Evolutionary conservation across 2,797 vertebrate species (phyloP), one percentile per base, ranked within the genome.

Genomic region (Crenichthys baileyi): DNA sequence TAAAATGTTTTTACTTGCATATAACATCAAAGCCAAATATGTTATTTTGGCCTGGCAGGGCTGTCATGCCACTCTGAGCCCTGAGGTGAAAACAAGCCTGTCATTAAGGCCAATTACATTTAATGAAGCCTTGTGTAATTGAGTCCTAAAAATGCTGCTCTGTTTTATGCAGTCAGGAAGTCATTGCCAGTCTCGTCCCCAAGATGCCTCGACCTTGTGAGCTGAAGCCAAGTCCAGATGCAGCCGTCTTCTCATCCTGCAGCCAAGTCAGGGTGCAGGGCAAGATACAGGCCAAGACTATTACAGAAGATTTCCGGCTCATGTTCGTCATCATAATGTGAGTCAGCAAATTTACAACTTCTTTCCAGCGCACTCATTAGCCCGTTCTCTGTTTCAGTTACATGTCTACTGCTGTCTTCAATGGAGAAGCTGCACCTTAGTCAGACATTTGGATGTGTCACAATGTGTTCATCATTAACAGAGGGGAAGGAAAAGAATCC

Each of bases 81-180:
- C 79, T 29, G 58, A 82, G 87, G 83, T 78, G 79, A 89, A 77
- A 79, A 72, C 77, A 81, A 87, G 76, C 83, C 81, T 91, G 91
- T 90, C 81, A 95, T 95, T 92, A 93, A 71, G 58, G 79, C 31
- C 85, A 91, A 93, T 95, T 94, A 93, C 92, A 82, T 92, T 93
- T 91, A 94, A 94, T 94, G 91, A 91, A 91, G 84, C 79, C 79
- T 20, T 60, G 72, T 80, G 90, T 90, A 93, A 94, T 94, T 91
- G 91, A 91, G 85, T 86, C 79, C 83, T 84, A 91, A 92, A 94
- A 94, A 90, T 77, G 79, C 79, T 84, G 73, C 79, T 90, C 85
- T 90, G 86, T 90, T 90, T 88, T 85, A 71, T 4, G 74, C 76
- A 55, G 87, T 85, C 86, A 90, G 91, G 89, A 93, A 91, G 84